Evolutionary conservation across 2,113 vertebrate genomes (phyloP), one percentile per base, ranked within the genome.

Genomic region (Corydoras sp.): DNA sequence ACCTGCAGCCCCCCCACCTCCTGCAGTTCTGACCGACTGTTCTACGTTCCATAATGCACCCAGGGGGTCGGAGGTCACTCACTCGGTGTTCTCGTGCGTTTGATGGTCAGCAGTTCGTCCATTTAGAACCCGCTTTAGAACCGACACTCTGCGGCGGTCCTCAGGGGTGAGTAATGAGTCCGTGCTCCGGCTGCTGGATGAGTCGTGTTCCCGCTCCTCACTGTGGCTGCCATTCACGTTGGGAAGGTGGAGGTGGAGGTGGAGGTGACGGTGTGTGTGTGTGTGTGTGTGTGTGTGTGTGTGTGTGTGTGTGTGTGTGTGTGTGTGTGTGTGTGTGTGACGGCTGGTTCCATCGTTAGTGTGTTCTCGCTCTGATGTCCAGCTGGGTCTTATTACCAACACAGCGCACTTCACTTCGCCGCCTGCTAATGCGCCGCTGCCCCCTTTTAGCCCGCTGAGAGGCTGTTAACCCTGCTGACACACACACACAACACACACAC

Each of bases 331-430:
- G 69, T 83, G 72, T 75, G 71, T 76, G 69, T 61, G 18, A 24
- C 18, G 18, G 62, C 43, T 10, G 48, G 32, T 11, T 48, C 13
- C 31, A 9, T 74, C 76, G 18, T 71, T 78, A 62, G 70, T 74
- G 74, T 68, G 18, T 80, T 77, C 83, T 66, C 50, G 77, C 55
- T 43, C 32, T 69, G 69, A 75, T 75, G 73, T 86, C 87, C 83
- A 66, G 59, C 82, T 82, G 84, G 81, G 85, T 68, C 80, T 82
- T 86, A 85, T 88, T 89, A 87, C 79, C 75, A 73, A 65, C 78
- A 72, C 77, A 73, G 76, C 62, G 58, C 12, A 65, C 79, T 85
- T 83, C 72, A 10, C 54, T 43, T 56, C 60, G 9, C 62, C 51
- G 18, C 53, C 72, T 58, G 31, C 65, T 77, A 76, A 78, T 77